Conservation (phyloP, 2,888 invertebrate species). For the Drosophila subquinaria region DNA sequence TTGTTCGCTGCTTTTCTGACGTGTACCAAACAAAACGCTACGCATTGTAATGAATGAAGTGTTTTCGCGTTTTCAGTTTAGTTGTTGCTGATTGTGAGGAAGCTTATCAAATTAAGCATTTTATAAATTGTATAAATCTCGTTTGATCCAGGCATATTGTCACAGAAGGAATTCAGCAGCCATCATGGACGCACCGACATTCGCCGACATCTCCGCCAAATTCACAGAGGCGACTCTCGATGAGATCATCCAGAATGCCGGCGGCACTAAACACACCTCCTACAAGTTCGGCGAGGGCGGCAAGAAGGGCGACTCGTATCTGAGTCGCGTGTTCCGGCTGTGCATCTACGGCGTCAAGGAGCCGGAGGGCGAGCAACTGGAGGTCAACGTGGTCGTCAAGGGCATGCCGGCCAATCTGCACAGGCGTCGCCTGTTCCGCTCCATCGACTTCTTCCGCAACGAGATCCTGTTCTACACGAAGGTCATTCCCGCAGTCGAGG, state of each 20-base stretch:
- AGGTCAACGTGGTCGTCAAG: slow-evolving; percentile 88
- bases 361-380: slow-evolving; percentile 49
- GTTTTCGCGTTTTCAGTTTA: neutral
- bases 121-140: slow-evolving; percentile 28
- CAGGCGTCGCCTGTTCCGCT: slow-evolving; percentile 88
- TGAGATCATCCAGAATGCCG: slow-evolving; percentile 83
- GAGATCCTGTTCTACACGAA: slow-evolving; percentile 89
- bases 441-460: slow-evolving; percentile 89
- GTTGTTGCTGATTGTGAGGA: slow-evolving; percentile 5
- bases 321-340: slow-evolving; percentile 89
- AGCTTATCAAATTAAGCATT: slow-evolving; percentile 14
- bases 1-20: slow-evolving; percentile 33
- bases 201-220: slow-evolving; percentile 82
- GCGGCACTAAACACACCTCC: slow-evolving; percentile 83
- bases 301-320: slow-evolving; percentile 90
- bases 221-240: slow-evolving; percentile 85
- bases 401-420: slow-evolving; percentile 89
- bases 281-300: slow-evolving; percentile 85
- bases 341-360: slow-evolving; percentile 86
- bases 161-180: slow-evolving; percentile 43
- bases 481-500: slow-evolving; percentile 82
- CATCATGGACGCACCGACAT: slow-evolving; percentile 61
- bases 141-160: neutral
- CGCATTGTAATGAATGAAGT: slow-evolving; percentile 13
- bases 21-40: slow-evolving; percentile 49